Base-by-base conservation (phyloP, 2,797 vertebrate species). In the Acanthurus leucopareius region DNA sequence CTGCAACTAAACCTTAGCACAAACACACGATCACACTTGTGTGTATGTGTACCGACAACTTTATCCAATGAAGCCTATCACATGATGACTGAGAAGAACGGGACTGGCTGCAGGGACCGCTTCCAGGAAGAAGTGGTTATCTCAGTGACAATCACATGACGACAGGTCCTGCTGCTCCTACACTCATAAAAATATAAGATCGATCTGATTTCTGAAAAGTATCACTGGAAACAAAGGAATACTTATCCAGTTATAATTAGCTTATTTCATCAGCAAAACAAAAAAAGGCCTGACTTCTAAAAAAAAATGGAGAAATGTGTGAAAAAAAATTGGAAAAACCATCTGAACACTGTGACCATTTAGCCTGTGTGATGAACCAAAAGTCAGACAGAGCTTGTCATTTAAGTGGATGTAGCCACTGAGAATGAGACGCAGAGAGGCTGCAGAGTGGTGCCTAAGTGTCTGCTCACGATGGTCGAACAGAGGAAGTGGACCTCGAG, bases 61-160 rank as follows among this genome's bases (percentile, higher is more conserved):
- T 72, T 90, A 93, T 90, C 82, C 83, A 82, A 51, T 89, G 88
- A 81, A 90, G 82, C 88, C 81, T 72, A 86, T 93, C 94, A 94
- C 92, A 93, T 94, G 93, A 90, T 90, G 80, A 88, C 86, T 88
- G 86, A 32, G 28, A 32, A 90, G 90, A 90, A 93, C 87, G 75
- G 86, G 82, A 90, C 83, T 79, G 78, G 88, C 91, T 91, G 83
- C 85, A 90, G 86, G 91, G 91, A 86, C 64, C 16, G 89, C 92
- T 92, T 89, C 82, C 84, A 89, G 90, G 87, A 91, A 91, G 72
- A 74, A 53, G 77, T 5, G 73, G 82, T 87, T 88, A 86, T 90
- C 86, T 90, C 49, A 86, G 63, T 86, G 88, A 88, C 4, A 48
- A 84, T 93, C 93, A 93, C 91, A 93, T 94, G 93, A 88, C 82